These are phyloP conservation scores for Tokudaia muenninki DNA, from an alignment of 2,797 vertebrate species.

Conservation along the genomic window DNA sequence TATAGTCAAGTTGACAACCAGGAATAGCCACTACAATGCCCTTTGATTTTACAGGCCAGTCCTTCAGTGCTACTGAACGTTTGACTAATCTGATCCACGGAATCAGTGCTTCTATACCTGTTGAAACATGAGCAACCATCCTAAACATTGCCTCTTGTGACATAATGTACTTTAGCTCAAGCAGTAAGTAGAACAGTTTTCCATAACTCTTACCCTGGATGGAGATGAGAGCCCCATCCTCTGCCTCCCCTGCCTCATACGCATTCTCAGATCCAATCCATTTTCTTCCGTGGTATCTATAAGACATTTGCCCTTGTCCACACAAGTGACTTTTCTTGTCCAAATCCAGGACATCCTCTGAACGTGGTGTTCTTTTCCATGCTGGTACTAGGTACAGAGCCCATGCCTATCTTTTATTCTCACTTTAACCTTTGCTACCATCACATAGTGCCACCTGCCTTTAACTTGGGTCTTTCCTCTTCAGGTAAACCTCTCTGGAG, in stretches of 20 bases:
- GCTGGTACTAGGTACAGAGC: background rate
- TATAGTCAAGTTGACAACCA: too few species aligned
- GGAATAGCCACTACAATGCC: background rate
- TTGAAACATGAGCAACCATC: background rate
- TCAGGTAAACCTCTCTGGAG: background rate
- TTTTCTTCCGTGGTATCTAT: slow-evolving; percentile 23
- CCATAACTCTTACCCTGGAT: background rate
- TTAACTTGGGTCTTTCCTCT: background rate
- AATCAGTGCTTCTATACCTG: background rate
- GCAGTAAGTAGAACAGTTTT: background rate
- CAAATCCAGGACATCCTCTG: background rate
- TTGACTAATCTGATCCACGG: slow-evolving; percentile 11
- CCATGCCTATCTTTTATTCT: background rate
- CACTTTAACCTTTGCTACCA: background rate
- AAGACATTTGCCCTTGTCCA: background rate
- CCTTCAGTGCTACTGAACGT: background rate
- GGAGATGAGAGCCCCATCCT: background rate
- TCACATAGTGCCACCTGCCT: too few species aligned
- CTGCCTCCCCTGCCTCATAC: background rate
- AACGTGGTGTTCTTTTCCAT: background rate
- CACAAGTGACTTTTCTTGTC: background rate
- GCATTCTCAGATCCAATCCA: background rate
- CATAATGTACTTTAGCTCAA: background rate
- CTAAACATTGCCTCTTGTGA: slow-evolving; percentile 20
- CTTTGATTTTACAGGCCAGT: background rate